These are phyloP conservation scores for Philaenus spumarius DNA, from an alignment of 1,140 invertebrate species.

Conservation along the genomic window DNA sequence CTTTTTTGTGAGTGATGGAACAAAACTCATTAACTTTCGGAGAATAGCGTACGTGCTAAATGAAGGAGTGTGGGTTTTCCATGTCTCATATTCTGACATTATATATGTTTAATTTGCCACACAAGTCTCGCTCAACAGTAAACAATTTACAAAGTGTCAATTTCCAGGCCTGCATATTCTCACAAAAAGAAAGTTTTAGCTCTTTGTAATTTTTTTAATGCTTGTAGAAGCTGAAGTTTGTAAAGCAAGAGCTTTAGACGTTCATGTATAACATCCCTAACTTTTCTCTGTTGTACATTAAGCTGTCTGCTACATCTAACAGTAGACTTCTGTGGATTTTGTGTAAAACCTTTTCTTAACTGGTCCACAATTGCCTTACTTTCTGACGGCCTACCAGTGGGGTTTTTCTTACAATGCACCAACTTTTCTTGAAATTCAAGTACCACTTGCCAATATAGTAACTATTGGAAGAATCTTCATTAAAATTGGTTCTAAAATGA, in stretches of 20 bases:
- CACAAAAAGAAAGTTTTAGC: no score
- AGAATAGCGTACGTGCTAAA: background rate
- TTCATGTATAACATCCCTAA: background rate
- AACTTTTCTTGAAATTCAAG: no score
- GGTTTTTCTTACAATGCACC: background rate
- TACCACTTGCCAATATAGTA: no score
- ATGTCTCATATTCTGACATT: no score
- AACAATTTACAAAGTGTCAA: no score
- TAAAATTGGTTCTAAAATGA: no score
- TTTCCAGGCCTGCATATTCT: no score
- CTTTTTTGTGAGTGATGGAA: no score
- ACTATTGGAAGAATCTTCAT: no score
- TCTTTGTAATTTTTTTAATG: slow-evolving; percentile 10
- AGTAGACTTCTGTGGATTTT: slow-evolving; percentile 2
- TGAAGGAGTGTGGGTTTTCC: background rate
- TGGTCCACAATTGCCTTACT: background rate
- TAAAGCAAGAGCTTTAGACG: background rate
- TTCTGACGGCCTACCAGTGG: background rate
- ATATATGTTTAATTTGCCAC: no score
- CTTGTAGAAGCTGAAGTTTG: background rate
- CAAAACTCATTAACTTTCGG: slow-evolving; percentile 3
- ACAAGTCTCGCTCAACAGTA: no score
- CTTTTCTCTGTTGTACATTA: background rate
- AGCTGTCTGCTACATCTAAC: slow-evolving; percentile 5
- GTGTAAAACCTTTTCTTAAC: background rate